These are phyloP conservation scores for Prostheceraeus crozeri DNA, from an alignment of 2,888 invertebrate species.

Conservation along the genomic window DNA sequence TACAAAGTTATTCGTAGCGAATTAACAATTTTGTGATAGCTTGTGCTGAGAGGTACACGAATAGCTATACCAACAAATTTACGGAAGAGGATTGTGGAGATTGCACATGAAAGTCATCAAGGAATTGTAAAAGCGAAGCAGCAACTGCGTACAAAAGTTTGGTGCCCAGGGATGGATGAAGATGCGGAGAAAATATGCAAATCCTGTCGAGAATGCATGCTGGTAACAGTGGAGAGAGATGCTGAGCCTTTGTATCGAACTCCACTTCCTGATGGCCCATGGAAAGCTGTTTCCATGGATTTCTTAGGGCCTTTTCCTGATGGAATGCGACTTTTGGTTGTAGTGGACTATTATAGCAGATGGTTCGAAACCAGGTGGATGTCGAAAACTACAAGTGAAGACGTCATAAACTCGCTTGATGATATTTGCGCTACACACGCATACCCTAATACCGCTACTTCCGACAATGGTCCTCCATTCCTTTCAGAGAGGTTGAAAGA, in stretches of 20 bases:
- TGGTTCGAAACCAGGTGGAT: too few relatives aligned
- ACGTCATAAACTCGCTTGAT: too few relatives aligned
- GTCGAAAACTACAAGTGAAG: too few relatives aligned
- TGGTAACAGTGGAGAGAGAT: conserved; percentile 22
- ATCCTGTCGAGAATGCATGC: conserved; percentile 41
- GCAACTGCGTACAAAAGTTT: conserved; percentile 41
- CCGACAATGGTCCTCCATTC: too few relatives aligned
- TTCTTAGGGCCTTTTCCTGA: conserved; percentile 39
- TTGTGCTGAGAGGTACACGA: conserved; percentile 41
- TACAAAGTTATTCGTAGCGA: conserved; percentile 37
- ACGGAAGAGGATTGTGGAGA: too few relatives aligned
- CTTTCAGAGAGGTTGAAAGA: too few relatives aligned
- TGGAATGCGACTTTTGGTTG: conserved; percentile 35
- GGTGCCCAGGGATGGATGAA: conserved; percentile 44
- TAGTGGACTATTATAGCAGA: conserved; percentile 36
- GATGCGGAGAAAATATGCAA: conserved; percentile 39
- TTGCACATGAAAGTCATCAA: too few relatives aligned
- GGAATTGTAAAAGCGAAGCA: conserved; percentile 38
- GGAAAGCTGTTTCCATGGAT: conserved; percentile 38
- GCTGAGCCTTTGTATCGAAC: conserved; percentile 38
- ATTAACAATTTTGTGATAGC: conserved; percentile 38
- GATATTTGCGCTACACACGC: too few relatives aligned
- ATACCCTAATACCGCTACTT: too few relatives aligned
- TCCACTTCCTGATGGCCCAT: conserved; percentile 39
- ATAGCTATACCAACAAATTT: too few relatives aligned